Evolutionary conservation across 1,140 invertebrate species (phyloP), one percentile per base, ranked within the genome.

Genomic region (Phenacoccus solenopsis): DNA sequence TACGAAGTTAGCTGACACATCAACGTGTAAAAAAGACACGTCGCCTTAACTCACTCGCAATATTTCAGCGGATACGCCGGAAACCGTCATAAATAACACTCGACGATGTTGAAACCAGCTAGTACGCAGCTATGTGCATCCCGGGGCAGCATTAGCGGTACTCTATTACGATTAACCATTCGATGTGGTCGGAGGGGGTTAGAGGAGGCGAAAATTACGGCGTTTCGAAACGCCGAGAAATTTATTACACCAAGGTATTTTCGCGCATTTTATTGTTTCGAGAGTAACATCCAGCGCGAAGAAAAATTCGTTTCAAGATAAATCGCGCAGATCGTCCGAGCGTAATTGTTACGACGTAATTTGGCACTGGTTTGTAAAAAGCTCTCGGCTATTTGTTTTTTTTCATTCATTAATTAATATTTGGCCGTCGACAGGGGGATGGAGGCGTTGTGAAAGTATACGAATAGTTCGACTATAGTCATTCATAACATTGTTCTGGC

Each of bases 341-440:
- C 38, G 38, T 49, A 49, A 49, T 49, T 49, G 38, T 49, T 49
- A 49, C 38, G 38, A 49, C 38, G 38, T 49, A 49, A n/a, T 49
- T 49, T 49, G 38, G 38, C 38, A 49, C 38, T 16, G 38, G 38
- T 2, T 49, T 49, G 38, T 16, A 49, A 49, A 49, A 49, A 49
- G n/a, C n/a, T n/a, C 5, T 49, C 38, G 38, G 20, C 38, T n/a
- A n/a, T 49, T 49, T 49, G 38, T 49, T 49, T 49, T 5, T n/a
- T 10, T 49, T 49, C 38, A 49, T 49, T 49, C 38, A 49, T 49
- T 49, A 49, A 49, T 49, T 49, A 49, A 49, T 49, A 49, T 49
- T 49, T 49, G n/a, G n/a, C n/a, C n/a, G n/a, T n/a, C n/a, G n/a
- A n/a, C 38, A 9, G 20, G 38, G 20, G 20, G 38, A 49, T 16